Percentiles rank a stretch among this genome's conserved stretches.
Conservation (phyloP, 2,797 vertebrate species). For the Falco concolor region DNA sequence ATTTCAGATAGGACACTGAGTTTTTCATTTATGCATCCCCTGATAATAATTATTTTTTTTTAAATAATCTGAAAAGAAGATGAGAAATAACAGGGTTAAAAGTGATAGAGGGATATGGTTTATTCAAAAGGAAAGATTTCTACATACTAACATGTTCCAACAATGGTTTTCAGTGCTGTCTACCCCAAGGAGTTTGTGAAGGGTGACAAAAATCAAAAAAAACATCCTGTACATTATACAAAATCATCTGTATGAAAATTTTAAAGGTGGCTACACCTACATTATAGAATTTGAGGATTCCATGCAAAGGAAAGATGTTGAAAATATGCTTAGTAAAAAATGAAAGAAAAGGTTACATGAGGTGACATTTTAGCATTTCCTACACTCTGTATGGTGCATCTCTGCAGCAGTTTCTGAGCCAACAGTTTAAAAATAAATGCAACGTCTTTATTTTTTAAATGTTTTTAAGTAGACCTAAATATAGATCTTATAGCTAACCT, state of each 20-base stretch:
- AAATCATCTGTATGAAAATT: not conserved
- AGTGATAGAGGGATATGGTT: not conserved
- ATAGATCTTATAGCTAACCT: not conserved
- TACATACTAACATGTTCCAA: not conserved
- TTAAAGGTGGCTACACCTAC: not conserved
- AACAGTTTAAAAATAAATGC: slow-evolving; percentile 16
- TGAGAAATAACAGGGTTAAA: not conserved
- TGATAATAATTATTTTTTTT: slow-evolving; percentile 13
- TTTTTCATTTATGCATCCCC: slow-evolving; percentile 49
- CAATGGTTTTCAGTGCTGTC: not conserved
- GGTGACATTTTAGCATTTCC: not conserved
- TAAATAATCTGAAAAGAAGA: not conserved
- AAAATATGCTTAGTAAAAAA: not conserved
- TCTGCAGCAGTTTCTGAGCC: not conserved
- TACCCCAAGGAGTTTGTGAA: not conserved
- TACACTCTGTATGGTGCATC: not conserved
- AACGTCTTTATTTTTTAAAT: not conserved
- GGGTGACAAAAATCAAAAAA: not conserved
- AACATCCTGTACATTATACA: not conserved
- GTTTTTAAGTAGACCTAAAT: not conserved
- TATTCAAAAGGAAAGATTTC: not conserved
- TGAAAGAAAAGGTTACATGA: not conserved
- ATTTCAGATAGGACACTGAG: not conserved
- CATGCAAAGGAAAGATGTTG: not conserved
- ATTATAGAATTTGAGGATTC: not conserved